Percentiles rank a stretch among this genome's conserved stretches.
Evolutionary conservation across 2,888 invertebrate genomes (phyloP).

Genomic region (Polydrusus pterygomalis): DNA sequence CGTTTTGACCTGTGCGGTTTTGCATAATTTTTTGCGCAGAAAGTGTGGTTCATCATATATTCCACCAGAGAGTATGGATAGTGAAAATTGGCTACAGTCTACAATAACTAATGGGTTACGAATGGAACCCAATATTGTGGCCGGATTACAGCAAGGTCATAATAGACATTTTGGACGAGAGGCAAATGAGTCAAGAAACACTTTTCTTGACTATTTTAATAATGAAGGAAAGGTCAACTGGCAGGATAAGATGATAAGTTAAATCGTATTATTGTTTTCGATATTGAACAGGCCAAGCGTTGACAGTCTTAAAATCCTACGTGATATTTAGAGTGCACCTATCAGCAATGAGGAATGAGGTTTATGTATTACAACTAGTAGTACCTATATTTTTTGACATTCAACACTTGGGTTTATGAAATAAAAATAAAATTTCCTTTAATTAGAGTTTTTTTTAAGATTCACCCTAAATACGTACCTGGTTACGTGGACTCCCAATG

Average conservation of each 20-base stretch:
- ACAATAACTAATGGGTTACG: constrained; percentile 23
- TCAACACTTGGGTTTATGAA: no score
- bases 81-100: constrained; percentile 32
- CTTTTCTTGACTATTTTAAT: constrained; percentile 36
- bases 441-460: no score
- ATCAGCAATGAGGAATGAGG: background rate
- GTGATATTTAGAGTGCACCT: no score
- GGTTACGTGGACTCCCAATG: background rate
- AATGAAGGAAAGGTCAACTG: constrained; percentile 28
- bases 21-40: constrained; percentile 52
- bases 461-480: background rate
- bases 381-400: no score
- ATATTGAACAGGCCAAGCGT: background rate
- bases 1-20: constrained; percentile 41
- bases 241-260: constrained; percentile 36
- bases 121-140: constrained; percentile 8
- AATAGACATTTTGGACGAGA: constrained; percentile 22
- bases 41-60: constrained; percentile 28
- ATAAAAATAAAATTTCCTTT: no score
- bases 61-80: constrained; percentile 26
- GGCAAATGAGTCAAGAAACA: constrained; percentile 19
- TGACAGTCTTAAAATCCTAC: background rate
- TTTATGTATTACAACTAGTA: background rate
- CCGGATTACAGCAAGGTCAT: constrained; percentile 21
- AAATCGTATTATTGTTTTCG: background rate